Evolutionary conservation across 1,140 invertebrate genomes (phyloP), one percentile per base, ranked within the genome.

Genomic region (Goniozus legneri): DNA sequence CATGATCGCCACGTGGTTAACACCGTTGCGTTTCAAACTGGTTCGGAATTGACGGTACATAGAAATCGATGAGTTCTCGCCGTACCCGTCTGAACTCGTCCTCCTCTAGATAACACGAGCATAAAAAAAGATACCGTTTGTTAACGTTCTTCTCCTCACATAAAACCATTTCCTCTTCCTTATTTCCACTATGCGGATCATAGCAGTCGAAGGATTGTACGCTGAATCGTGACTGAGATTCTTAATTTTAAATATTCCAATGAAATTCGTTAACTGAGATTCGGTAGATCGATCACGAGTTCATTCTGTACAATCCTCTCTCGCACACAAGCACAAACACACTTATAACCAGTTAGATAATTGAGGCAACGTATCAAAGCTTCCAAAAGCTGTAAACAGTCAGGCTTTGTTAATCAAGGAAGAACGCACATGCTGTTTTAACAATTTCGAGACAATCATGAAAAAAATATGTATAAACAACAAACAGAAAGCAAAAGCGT

Each of bases 1-100:
- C 52, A 63, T 59, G 32, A 71, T 59, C 52, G 64, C 56, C 47
- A 62, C 53, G 49, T 56, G 64, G 37, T 64, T 62, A 52, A 59
- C 50, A 45, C 54, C 61, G 56, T 47, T 52, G 38, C 55, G 60
- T 47, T 60, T 70, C 37, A 59, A 50, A 40, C 60, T 60, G 33
- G 41, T 56, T 37, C 50, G 59, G 35, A 53, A 47, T 24, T 52
- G 58, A 37, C 41, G 53, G 52, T 60, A 60, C 38, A 50, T 41
- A 21, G 58, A 54, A 45, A 52, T 36, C 34, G 62, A 54, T 30
- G 50, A 20, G 50, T 50, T 60, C 50, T 52, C 33, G 50, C 47
- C 57, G 33, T 34, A 45, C 38, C 13, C 54, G 16, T 21, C 35
- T 36, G 44, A 24, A 38, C 38, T 57, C 43, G 39, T 56, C 57